Evolutionary conservation across 1,140 invertebrate genomes (phyloP).

Genomic region (Drosophila busckii): DNA sequence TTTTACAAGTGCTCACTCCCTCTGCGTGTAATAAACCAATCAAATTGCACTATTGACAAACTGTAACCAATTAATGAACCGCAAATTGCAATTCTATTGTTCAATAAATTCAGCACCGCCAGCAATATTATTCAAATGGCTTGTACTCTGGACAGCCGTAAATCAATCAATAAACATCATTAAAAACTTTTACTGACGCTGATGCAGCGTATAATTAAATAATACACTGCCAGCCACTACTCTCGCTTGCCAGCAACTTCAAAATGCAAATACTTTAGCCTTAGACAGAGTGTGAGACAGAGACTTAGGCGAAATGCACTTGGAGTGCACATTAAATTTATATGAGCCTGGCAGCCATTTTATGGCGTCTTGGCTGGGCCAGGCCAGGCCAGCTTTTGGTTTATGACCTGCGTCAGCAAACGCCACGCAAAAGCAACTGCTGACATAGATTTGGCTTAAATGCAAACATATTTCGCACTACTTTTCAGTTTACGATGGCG

Average conservation of each 20-base stretch:
- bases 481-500: conserved; percentile 62
- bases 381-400: conserved; percentile 1
- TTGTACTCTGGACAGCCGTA: conserved; percentile 10
- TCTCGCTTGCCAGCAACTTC: too few species aligned
- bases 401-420: conserved; percentile 10
- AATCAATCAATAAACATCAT: conserved; percentile 59
- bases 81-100: conserved; percentile 1
- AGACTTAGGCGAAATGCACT: background rate
- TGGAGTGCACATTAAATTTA: conserved; percentile 16
- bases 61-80: conserved; percentile 16
- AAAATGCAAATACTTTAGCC: too few species aligned
- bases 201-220: too few species aligned
- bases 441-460: conserved; percentile 65
- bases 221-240: too few species aligned
- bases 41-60: background rate
- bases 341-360: conserved; percentile 17
- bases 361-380: conserved; percentile 1
- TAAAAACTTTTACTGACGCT: conserved; percentile 44
- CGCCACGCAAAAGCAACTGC: too few species aligned
- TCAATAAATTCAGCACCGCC: conserved; percentile 1
- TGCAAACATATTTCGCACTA: conserved; percentile 64
- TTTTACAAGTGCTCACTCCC: too few species aligned
- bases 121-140: conserved; percentile 1
- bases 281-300: background rate
- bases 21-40: background rate